phyloP scores from a whole-genome alignment of 2,888 invertebrate species.

The Anthrax anthrax region DNA sequence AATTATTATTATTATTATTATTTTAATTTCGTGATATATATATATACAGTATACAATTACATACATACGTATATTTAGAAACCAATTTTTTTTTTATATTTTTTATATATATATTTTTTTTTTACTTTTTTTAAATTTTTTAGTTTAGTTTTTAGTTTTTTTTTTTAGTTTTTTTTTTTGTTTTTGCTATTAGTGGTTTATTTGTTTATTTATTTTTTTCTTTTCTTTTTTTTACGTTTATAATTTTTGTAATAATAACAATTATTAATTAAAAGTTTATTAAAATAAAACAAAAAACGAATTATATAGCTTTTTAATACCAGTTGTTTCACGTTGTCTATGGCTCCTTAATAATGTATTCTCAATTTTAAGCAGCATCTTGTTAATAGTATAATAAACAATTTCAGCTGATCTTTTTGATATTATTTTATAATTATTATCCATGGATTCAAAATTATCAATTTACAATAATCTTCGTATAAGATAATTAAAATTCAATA shows the following conservation, averaged over 20 bases:
- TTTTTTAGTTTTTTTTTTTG: not conserved
- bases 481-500: not conserved
- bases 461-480: too few relatives aligned
- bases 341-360: slow-evolving; percentile 66
- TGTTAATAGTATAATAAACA: slow-evolving; percentile 28
- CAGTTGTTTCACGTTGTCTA: slow-evolving; percentile 69
- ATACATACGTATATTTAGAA: too few relatives aligned
- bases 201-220: not conserved
- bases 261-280: slow-evolving; percentile 28
- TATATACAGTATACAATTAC: too few relatives aligned
- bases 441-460: slow-evolving; percentile 5
- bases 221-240: not conserved
- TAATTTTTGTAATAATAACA: not conserved
- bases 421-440: slow-evolving; percentile 4
- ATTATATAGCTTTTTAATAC: slow-evolving; percentile 75
- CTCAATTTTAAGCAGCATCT: slow-evolving; percentile 57
- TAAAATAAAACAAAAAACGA: slow-evolving; percentile 78
- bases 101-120: too few relatives aligned
- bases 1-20: too few relatives aligned
- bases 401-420: slow-evolving; percentile 6
- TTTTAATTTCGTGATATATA: too few relatives aligned
- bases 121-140: not conserved
- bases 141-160: not conserved
- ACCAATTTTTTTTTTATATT: too few relatives aligned
- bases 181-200: not conserved